phyloP scores from a whole-genome alignment of 2,113 vertebrate genomes.

The Silurus glanis region DNA sequence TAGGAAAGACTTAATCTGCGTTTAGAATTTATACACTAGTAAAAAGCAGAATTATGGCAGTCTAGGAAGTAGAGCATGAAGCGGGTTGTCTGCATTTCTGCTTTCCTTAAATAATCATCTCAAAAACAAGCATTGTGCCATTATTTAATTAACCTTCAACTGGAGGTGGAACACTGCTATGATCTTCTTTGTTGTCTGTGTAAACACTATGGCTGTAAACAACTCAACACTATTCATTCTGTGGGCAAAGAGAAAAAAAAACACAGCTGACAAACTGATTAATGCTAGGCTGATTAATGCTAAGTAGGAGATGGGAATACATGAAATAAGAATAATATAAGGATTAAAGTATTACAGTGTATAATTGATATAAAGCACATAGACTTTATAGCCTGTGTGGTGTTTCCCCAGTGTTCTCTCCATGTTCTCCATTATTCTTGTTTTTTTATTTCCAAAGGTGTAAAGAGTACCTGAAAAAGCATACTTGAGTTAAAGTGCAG shows the following conservation, averaged over 20 bases:
- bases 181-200: constrained; percentile 10
- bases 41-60: background rate
- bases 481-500: too few species aligned
- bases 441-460: background rate
- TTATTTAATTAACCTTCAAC: constrained; percentile 46
- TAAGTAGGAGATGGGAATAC: background rate
- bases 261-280: background rate
- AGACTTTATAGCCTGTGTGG: background rate
- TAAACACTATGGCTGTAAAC: constrained; percentile 6
- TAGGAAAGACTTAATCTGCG: background rate
- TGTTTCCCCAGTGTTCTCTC: background rate
- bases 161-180: constrained; percentile 31
- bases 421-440: background rate
- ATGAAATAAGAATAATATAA: background rate
- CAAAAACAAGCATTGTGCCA: constrained; percentile 26
- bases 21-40: background rate
- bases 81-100: background rate
- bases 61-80: background rate
- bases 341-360: background rate
- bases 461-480: too few species aligned
- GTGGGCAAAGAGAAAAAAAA: background rate
- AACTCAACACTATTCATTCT: background rate
- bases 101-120: constrained; percentile 33
- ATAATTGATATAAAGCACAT: background rate
- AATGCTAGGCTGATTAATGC: background rate